Conservation (phyloP, 2,113 vertebrate species). For the Hirundichthys speculiger region DNA sequence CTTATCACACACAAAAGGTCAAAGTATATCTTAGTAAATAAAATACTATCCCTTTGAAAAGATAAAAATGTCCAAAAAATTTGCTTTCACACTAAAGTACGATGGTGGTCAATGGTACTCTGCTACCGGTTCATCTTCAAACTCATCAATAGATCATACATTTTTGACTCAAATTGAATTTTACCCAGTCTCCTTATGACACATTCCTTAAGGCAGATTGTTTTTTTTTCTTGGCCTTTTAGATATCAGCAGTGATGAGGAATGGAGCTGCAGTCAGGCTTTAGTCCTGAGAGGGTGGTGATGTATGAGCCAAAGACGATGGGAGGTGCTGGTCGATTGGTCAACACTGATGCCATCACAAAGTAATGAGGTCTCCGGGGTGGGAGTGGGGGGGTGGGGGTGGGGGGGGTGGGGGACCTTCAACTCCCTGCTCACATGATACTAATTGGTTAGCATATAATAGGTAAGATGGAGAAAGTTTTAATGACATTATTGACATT, state of each 20-base stretch:
- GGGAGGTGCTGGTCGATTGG: conserved; percentile 68
- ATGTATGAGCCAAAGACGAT: conserved; percentile 71
- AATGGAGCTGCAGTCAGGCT: conserved; percentile 44
- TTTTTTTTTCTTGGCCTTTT: conserved; percentile 39
- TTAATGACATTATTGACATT: conserved; percentile 59
- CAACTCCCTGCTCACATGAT: conserved; percentile 49
- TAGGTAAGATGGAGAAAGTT: conserved; percentile 36
- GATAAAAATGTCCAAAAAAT: neutral
- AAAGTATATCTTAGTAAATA: conserved; percentile 9
- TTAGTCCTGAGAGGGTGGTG: conserved; percentile 52
- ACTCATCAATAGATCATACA: conserved; percentile 8
- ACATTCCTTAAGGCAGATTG: conserved; percentile 34
- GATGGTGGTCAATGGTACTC: neutral
- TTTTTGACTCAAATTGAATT: conserved; percentile 21
- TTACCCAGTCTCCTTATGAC: neutral
- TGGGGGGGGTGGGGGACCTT: conserved; percentile 41
- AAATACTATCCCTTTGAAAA: conserved; percentile 4
- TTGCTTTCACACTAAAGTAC: neutral
- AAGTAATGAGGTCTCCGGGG: conserved; percentile 74
- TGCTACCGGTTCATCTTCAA: conserved; percentile 10
- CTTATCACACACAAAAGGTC: neutral
- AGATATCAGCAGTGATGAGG: conserved; percentile 48
- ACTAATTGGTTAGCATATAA: conserved; percentile 61
- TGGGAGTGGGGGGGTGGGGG: conserved; percentile 28
- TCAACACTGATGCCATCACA: conserved; percentile 65